These are phyloP conservation scores for Aphelenchoides bicaudatus DNA, from an alignment of 2,888 invertebrate species.

Conservation along the genomic window DNA sequence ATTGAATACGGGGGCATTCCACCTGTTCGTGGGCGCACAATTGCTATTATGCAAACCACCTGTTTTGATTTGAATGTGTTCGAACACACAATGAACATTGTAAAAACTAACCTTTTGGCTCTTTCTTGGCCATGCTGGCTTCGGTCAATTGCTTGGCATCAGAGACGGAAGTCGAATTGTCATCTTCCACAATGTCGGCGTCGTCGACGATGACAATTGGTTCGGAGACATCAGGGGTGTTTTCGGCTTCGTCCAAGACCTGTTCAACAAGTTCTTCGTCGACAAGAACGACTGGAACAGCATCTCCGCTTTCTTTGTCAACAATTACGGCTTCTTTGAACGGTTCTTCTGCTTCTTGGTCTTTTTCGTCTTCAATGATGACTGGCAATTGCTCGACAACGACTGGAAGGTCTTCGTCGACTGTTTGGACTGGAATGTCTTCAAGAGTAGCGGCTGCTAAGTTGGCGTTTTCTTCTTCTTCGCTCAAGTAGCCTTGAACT, in stretches of 20 bases:
- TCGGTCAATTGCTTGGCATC: background rate
- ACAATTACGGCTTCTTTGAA: constrained; percentile 20
- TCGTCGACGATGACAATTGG: constrained; percentile 23
- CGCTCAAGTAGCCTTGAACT: constrained; percentile 12
- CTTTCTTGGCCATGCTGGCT: background rate
- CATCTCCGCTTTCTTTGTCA: constrained; percentile 25
- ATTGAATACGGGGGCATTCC: no score
- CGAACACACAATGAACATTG: no score
- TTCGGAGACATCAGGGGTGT: constrained; percentile 8
- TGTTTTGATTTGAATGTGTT: no score
- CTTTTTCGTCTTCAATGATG: no score
- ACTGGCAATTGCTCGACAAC: no score
- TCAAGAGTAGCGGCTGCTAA: background rate
- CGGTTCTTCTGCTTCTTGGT: no score
- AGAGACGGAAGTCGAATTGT: background rate
- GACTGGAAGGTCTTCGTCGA: constrained; percentile 2
- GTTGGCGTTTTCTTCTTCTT: constrained; percentile 12
- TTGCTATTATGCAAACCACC: no score
- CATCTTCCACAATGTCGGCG: constrained; percentile 3
- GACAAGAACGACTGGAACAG: constrained; percentile 24
- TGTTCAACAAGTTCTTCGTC: constrained; percentile 11
- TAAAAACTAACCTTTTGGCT: background rate
- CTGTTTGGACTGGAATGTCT: constrained; percentile 13
- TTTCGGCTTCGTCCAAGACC: constrained; percentile 1
- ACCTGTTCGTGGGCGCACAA: no score